Conservation (phyloP, 2,888 invertebrate genomes). For the Zootermopsis nevadensis region DNA sequence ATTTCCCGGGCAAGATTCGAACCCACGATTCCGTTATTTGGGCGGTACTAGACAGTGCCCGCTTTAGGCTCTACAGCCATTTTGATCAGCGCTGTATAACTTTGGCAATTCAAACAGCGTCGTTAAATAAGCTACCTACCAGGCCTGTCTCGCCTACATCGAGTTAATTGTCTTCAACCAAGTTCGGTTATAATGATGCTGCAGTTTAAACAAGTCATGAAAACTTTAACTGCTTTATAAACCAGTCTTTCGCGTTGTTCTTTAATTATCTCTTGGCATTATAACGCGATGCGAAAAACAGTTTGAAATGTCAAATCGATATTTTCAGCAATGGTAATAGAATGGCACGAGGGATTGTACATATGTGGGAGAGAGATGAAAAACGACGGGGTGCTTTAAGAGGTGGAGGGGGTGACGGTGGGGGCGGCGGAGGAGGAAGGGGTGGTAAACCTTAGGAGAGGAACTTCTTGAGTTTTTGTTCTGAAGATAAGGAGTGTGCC, state of each 20-base stretch:
- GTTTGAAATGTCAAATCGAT: slow-evolving; percentile 31
- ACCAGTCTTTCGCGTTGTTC: not conserved
- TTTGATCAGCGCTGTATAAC: too few relatives aligned
- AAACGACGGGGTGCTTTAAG: slow-evolving; percentile 31
- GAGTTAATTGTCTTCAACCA: too few relatives aligned
- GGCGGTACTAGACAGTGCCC: too few relatives aligned
- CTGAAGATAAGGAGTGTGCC: slow-evolving; percentile 36
- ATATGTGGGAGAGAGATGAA: slow-evolving; percentile 19
- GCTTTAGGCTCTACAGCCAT: too few relatives aligned
- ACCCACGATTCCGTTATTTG: too few relatives aligned
- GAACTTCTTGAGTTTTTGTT: slow-evolving; percentile 38
- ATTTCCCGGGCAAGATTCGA: too few relatives aligned
- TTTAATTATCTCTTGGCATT: slow-evolving; percentile 21
- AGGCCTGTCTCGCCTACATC: too few relatives aligned
- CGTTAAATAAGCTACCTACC: too few relatives aligned
- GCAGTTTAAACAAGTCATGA: not conserved
- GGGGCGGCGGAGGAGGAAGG: slow-evolving; percentile 39
- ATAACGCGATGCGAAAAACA: not conserved
- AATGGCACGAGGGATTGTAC: slow-evolving; percentile 25
- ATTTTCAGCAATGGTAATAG: slow-evolving; percentile 36
- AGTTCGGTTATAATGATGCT: too few relatives aligned
- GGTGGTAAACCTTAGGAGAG: slow-evolving; percentile 19
- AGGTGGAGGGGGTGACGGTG: slow-evolving; percentile 14
- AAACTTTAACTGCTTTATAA: not conserved
- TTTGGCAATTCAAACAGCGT: too few relatives aligned